Evolutionary conservation across 2,888 invertebrate species (phyloP), one percentile per base, ranked within the genome.

Genomic region (Creontiades dilutus): DNA sequence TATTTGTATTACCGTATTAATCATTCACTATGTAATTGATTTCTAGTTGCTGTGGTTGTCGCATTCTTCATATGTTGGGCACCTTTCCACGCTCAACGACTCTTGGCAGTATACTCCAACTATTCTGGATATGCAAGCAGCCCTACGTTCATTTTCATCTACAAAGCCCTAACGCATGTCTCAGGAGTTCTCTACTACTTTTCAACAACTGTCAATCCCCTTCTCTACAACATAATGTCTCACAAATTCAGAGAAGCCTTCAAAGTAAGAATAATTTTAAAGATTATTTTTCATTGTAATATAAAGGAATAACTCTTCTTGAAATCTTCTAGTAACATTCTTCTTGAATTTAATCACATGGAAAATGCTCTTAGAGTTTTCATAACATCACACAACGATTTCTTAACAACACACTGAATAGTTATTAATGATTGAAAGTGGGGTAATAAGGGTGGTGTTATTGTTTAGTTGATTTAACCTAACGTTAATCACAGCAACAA

Each of bases 181-280:
- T 98, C 98, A 0, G 98, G 98, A 0, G 95, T 98, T 0, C 95
- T 98, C 90, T 98, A 98, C 94, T 99, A 97, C 93, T 93, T 98
- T 92, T 98, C 98, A 11, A 97, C 98, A 13, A 97, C 97, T 92
- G 96, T 98, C 93, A 99, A 99, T 93, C 98, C 99, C 0, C 95
- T 98, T 91, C 95, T 98, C 61, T 99, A 99, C 94, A 97, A 98
- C 93, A 96, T 98, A 89, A 98, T 99, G 98, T 98, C 98, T 13
- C 96, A 97, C 93, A 98, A 98, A 93, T 99, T 98, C 93, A 95
- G 98, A 81, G 96, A 92, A 76, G 92, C 92, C 19, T 92, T 92
- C 89, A 92, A 92, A 92, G 92, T 92, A 85, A 14, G 78, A 28
- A 7, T 4, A 7, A 37, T 7, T 37, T 2, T 2, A 2, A 4